These are phyloP conservation scores for Nyleta sp. DNA, from an alignment of 2,888 invertebrate genomes.

Conservation along the genomic window DNA sequence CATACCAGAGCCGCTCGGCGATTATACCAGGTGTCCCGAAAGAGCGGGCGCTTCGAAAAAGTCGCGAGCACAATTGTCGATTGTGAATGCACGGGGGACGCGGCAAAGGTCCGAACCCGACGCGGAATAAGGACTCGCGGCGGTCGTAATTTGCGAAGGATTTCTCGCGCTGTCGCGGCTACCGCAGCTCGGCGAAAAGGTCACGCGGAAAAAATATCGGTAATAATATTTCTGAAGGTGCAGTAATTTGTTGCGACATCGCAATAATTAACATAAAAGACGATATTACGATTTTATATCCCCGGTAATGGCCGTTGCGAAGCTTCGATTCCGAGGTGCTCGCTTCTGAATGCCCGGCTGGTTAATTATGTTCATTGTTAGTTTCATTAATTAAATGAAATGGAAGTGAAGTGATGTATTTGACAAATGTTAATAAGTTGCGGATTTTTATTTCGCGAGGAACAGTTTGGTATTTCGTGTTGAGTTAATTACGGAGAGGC, in stretches of 20 bases:
- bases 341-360: slow-evolving; percentile 11
- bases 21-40: slow-evolving; percentile 53
- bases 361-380: slow-evolving; percentile 37
- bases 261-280: slow-evolving; percentile 61
- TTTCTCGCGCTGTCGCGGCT: slow-evolving; percentile 56
- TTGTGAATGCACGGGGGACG: no score
- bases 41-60: neutral
- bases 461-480: no score
- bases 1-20: slow-evolving; percentile 20
- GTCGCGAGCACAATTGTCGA: slow-evolving; percentile 11
- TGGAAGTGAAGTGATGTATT: slow-evolving; percentile 3
- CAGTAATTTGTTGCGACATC: slow-evolving; percentile 59
- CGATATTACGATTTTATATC: slow-evolving; percentile 59
- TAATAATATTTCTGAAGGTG: slow-evolving; percentile 55
- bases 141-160: slow-evolving; percentile 24
- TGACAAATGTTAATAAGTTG: slow-evolving; percentile 10
- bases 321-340: slow-evolving; percentile 20
- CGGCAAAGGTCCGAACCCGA: slow-evolving; percentile 6
- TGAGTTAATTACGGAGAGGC: no score
- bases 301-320: slow-evolving; percentile 34
- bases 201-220: slow-evolving; percentile 55
- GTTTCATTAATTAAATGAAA: slow-evolving; percentile 21
- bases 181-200: slow-evolving; percentile 52
- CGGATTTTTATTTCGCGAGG: no score
- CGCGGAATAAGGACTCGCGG: slow-evolving; percentile 38